Conservation (phyloP, 2,113 vertebrate genomes). For the Monarcha castaneiventris region DNA sequence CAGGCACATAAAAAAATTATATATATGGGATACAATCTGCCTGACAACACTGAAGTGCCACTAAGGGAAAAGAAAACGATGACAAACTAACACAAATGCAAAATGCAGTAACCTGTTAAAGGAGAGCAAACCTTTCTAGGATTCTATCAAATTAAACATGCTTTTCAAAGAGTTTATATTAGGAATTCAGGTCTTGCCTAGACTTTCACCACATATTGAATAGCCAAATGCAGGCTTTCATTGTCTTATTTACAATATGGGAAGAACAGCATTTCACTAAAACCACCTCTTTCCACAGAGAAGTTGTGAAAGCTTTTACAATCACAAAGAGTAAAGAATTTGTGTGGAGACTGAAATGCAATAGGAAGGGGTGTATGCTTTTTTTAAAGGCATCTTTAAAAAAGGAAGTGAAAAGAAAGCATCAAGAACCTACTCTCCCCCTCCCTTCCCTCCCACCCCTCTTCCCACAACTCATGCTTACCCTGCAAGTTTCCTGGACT, state of each 20-base stretch:
- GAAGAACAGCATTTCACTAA: neutral
- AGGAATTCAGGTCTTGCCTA: neutral
- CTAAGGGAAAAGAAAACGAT: neutral
- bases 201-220: neutral
- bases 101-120: neutral
- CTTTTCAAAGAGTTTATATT: neutral
- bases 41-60: neutral
- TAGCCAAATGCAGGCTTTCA: neutral
- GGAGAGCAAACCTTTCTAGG: neutral
- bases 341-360: neutral
- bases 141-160: neutral
- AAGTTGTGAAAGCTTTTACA: neutral
- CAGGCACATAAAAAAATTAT: neutral
- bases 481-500: neutral
- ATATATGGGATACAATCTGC: neutral
- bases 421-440: neutral
- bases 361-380: fast-evolving
- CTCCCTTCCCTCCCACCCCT: too few species aligned
- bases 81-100: neutral
- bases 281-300: neutral
- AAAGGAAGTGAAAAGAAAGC: neutral
- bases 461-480: neutral
- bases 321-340: neutral
- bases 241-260: neutral
- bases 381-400: neutral